Evolutionary conservation across 2,888 invertebrate genomes (phyloP), one percentile per base, ranked within the genome.

Genomic region (Eupeodes latifasciatus): DNA sequence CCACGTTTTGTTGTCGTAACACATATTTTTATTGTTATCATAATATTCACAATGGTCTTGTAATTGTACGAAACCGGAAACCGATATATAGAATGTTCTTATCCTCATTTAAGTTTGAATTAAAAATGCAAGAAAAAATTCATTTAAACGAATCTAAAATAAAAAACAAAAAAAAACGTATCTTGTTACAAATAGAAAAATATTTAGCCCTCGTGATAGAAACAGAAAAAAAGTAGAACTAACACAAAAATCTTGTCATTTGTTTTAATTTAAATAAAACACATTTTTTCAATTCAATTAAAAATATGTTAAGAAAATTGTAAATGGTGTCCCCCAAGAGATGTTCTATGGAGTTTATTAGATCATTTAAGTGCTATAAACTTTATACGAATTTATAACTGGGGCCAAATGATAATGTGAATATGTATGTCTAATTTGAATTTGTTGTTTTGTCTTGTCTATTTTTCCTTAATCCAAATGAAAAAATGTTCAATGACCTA

Each of bases 11-110:
- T 19, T 9, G 69, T 71, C 47, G 74, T 82, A 69, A 82, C 82
- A 86, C 72, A 85, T 74, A 81, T 82, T 69, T 19, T 85, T 85
- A 62, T 36, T 75, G 72, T 67, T 55, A 78, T 75, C 81, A 67
- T 61, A 49, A 72, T 61, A 81, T 76, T 71, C 64, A 47, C 59
- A 72, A 47, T 59, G 72, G 47, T 72, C 51, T 76, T 81, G 76
- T 77, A 71, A 16, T 67, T 44, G 49, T 64, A 49, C 66, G 49
- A 66, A 59, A 75, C 86, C 86, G 86, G 86, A 86, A 86, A 82
- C 86, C 53, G 78, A 82, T 82, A 51, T 34, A 11, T 53, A 57
- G 14, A 34, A 10, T 12, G 10, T 57, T 83, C 75, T 76, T 83
- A 86, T 76, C 75, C 71, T 59, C 51, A 55, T 77, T 77, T 69